A percentile compares a stretch with the other conserved stretches of the same genome.
phyloP scores from a whole-genome alignment of 64 coral and sea anemone species.

The Montipora foliosa region DNA sequence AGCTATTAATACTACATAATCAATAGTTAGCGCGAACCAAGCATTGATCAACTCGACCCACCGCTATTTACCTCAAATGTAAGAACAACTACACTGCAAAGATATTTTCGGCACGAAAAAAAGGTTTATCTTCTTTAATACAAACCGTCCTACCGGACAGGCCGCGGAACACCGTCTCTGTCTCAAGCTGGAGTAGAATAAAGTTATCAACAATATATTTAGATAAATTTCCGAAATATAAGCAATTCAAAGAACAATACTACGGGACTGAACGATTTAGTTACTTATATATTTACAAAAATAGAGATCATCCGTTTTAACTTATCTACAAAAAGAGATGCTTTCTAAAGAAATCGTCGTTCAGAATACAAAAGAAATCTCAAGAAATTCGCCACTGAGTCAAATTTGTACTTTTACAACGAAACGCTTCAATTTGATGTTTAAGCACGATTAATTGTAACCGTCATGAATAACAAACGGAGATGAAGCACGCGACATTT shows the following conservation, averaged over 20 bases:
- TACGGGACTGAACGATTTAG: conserved; percentile 4
- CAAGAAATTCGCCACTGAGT: too few relatives aligned
- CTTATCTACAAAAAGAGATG: conserved; percentile 68
- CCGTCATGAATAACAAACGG: too few relatives aligned
- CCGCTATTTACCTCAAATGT: too few relatives aligned
- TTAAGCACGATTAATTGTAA: too few relatives aligned
- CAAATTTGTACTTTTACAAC: background rate
- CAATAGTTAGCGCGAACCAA: too few relatives aligned
- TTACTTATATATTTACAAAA: conserved; percentile 29
- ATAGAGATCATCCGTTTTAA: conserved; percentile 49
- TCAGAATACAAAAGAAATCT: background rate
- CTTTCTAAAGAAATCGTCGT: conserved; percentile 10
- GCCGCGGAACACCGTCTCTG: background rate
- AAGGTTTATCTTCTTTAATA: conserved; percentile 12
- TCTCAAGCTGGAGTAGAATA: background rate
- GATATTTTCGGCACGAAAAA: background rate
- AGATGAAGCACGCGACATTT: too few relatives aligned
- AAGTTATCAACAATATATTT: background rate
- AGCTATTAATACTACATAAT: too few relatives aligned
- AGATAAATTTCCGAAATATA: conserved; percentile 32
- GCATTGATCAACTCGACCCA: too few relatives aligned
- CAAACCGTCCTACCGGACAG: conserved; percentile 13
- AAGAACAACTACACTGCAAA: too few relatives aligned
- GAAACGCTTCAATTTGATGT: background rate
- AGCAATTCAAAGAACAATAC: background rate